These are phyloP conservation scores for Aporophyla lueneburgensis DNA, from an alignment of 2,888 invertebrate genomes.

Conservation along the genomic window DNA sequence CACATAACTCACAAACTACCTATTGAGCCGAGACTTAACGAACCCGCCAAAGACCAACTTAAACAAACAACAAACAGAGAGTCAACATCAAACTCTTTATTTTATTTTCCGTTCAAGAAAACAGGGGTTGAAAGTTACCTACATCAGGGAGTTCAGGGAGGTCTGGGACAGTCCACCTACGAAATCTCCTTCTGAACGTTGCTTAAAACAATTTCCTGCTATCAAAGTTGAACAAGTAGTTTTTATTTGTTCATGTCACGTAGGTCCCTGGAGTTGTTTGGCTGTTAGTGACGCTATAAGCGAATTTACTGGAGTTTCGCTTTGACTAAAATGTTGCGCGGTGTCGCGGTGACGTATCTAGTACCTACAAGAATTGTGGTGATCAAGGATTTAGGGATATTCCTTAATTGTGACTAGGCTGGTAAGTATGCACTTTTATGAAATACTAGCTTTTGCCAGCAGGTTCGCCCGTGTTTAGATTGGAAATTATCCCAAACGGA, in stretches of 20 bases:
- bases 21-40: slow-evolving; percentile 59
- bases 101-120: slow-evolving; percentile 68
- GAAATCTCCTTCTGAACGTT: slow-evolving; percentile 80
- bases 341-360: slow-evolving; percentile 11
- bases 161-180: slow-evolving; percentile 75
- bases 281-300: slow-evolving; percentile 84
- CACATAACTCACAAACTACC: slow-evolving; percentile 55
- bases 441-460: background rate
- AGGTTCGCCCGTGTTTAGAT: too few species aligned
- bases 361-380: too few species aligned
- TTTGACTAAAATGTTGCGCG: slow-evolving; percentile 72
- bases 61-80: slow-evolving; percentile 63
- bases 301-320: slow-evolving; percentile 80
- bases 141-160: slow-evolving; percentile 64
- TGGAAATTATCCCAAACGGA: too few species aligned
- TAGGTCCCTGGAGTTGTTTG: slow-evolving; percentile 83
- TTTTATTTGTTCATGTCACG: slow-evolving; percentile 85
- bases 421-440: background rate
- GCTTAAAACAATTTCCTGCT: slow-evolving; percentile 85
- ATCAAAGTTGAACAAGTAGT: slow-evolving; percentile 83
- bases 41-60: slow-evolving; percentile 61
- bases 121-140: slow-evolving; percentile 68
- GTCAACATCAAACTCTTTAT: slow-evolving; percentile 66
- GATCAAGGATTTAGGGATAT: background rate
- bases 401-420: background rate